Evolutionary conservation across 2,888 invertebrate genomes (phyloP).

Genomic region (Ptychoptera albimana): DNA sequence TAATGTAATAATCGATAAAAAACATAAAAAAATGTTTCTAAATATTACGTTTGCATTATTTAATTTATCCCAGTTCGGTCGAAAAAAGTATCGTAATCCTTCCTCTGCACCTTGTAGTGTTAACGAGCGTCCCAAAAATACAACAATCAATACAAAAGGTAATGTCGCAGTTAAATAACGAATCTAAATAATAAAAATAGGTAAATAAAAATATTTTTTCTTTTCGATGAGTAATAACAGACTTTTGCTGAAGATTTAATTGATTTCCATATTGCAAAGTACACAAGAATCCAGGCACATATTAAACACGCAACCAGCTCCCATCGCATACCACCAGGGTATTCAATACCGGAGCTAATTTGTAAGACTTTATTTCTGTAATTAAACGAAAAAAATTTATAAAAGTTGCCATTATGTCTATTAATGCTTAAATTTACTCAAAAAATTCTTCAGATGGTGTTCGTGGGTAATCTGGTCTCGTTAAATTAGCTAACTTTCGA

Average conservation of each 20-base stretch:
- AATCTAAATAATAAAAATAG: constrained; percentile 33
- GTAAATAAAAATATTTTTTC: not conserved
- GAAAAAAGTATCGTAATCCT: constrained; percentile 75
- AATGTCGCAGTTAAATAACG: constrained; percentile 88
- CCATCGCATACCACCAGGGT: constrained; percentile 68
- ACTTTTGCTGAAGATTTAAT: constrained; percentile 81
- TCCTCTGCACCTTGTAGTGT: constrained; percentile 77
- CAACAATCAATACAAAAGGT: constrained; percentile 74
- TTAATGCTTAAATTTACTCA: constrained; percentile 46
- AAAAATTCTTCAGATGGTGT: constrained; percentile 87
- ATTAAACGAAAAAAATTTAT: constrained; percentile 15
- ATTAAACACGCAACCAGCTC: constrained; percentile 78
- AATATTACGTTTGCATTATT: constrained; percentile 54
- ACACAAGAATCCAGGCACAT: constrained; percentile 86
- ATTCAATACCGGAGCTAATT: constrained; percentile 70
- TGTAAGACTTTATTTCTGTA: constrained; percentile 72
- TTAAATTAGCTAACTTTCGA: constrained; percentile 37
- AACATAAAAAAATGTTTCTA: not conserved
- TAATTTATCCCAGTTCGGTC: constrained; percentile 69
- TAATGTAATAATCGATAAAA: too few relatives aligned
- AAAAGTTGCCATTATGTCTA: not conserved
- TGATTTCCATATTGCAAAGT: constrained; percentile 93
- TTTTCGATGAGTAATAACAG: constrained; percentile 1
- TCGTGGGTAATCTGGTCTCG: constrained; percentile 53
- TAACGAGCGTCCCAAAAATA: constrained; percentile 73